Evolutionary conservation across 1,140 invertebrate genomes (phyloP), one percentile per base, ranked within the genome.

Genomic region (Euura lappo): DNA sequence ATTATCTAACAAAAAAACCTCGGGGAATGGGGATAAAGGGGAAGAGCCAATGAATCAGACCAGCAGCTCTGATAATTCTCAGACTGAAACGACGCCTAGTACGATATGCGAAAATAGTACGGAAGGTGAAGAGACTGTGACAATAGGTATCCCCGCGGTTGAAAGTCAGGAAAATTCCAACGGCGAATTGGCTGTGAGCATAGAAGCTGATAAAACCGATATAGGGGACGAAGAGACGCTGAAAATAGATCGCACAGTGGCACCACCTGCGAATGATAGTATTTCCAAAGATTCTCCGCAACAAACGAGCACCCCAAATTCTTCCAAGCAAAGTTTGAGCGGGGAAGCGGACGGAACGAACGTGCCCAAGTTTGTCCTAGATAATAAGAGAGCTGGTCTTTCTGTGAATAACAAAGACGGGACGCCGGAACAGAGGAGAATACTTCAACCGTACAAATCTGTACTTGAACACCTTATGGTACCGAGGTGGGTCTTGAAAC

Each of bases 391-490:
- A 60, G 51, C 6, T 60, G 51, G 6, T 4, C 51, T 60, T 60
- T 11, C 13, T 3, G 51, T 8, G 10, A 8, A 60, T 11, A 60
- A 60, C 0, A n/a, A 60, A 60, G 51, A 11, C 51, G 10, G 51
- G 28, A 28, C 28, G 28, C 28, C 28, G 28, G 51, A 60, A 60
- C 51, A 60, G 66, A 8, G 44, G 28, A 42, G 10, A 68, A 4
- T 68, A 8, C 66, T 68, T 44, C 66, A 71, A 69, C 80, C 84
- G 71, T 87, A 87, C 74, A 79, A 79, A 74, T 88, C 87, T 2
- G 78, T 86, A n/a, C 76, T 87, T 43, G 74, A 77, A 5, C 81
- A 84, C 66, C 77, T 87, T 11, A 83, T 78, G 69, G 71, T 72
- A 65, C 72, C 84, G 74, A 85, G 85, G 87, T 88, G 71, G 75